Base-by-base conservation (phyloP, 92 coral and sea anemone genomes). In the Actinostola sp. region DNA sequence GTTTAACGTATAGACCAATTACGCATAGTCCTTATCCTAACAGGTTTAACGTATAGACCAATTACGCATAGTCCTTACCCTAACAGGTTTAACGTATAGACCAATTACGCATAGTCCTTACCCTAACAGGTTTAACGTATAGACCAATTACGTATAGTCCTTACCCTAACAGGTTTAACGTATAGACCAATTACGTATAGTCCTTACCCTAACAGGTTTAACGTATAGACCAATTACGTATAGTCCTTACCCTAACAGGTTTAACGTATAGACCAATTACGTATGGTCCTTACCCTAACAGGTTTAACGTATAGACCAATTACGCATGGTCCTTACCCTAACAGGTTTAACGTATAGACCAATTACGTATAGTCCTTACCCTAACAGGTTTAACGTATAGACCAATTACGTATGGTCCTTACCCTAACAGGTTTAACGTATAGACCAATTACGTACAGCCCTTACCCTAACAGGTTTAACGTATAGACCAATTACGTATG, bases 401-500 rank as follows among this genome's bases (percentile, higher is more conserved):
- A 5, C 42, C 38, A 31, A 73, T n/a, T n/a, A n/a, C n/a, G n/a
- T n/a, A n/a, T n/a, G n/a, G n/a, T n/a, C n/a, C n/a, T n/a, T n/a
- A n/a, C n/a, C n/a, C n/a, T n/a, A n/a, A n/a, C 49, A 7, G 79
- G 79, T 30, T 73, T 73, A 12, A 73, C 43, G 15, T 73, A 61
- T 12, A 28, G 9, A 5, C 42, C 38, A 31, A 73, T n/a, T n/a
- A n/a, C n/a, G n/a, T n/a, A n/a, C n/a, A n/a, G n/a, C n/a, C n/a
- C n/a, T n/a, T n/a, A n/a, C n/a, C n/a, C n/a, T n/a, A n/a, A n/a
- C 49, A 7, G 79, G 79, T 30, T 73, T 73, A 12, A 73, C 43
- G 15, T 73, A 61, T 12, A 28, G 9, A 5, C 42, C 38, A 31
- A 73, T n/a, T n/a, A n/a, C n/a, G n/a, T n/a, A n/a, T n/a, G n/a